Conservation (phyloP, 2,113 vertebrate species). For the Nyctereutes procyonoides region DNA sequence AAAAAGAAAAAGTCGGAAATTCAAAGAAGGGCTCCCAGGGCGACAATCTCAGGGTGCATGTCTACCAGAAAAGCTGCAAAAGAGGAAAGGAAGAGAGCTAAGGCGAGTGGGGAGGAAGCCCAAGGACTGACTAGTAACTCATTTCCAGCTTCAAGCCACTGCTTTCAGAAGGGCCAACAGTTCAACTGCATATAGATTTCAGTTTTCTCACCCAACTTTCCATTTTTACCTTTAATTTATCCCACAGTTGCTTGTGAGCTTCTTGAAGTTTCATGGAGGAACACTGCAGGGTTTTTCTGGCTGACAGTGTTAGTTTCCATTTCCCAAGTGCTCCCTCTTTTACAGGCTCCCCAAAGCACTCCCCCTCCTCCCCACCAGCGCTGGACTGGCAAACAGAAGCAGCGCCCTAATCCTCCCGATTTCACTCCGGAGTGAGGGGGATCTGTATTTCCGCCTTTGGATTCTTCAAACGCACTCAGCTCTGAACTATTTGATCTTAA, state of each 20-base stretch:
- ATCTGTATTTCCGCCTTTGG: not conserved
- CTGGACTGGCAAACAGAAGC: not conserved
- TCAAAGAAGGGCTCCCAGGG: not conserved
- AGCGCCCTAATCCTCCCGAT: rapidly evolving
- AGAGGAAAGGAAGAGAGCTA: not conserved
- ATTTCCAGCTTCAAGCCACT: not conserved
- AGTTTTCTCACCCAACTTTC: not conserved
- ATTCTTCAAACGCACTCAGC: not conserved
- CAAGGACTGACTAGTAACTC: not conserved
- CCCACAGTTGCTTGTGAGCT: not conserved
- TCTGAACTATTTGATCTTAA: not conserved
- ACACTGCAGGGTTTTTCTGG: not conserved
- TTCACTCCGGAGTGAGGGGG: not conserved
- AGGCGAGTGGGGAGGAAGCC: not conserved
- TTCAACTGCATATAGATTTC: not conserved
- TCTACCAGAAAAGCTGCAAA: not conserved
- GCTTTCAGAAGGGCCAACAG: not conserved
- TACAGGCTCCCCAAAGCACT: not conserved
- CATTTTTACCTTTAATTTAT: not conserved
- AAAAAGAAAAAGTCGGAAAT: not conserved
- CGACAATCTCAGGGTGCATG: not conserved
- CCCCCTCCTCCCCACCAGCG: not conserved
- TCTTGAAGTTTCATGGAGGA: not conserved
- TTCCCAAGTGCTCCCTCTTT: not conserved
- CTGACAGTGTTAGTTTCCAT: not conserved